A percentile compares a stretch with the other conserved stretches of the same genome.
Conservation (phyloP, 2,797 vertebrate species). For the Tinamus major region DNA sequence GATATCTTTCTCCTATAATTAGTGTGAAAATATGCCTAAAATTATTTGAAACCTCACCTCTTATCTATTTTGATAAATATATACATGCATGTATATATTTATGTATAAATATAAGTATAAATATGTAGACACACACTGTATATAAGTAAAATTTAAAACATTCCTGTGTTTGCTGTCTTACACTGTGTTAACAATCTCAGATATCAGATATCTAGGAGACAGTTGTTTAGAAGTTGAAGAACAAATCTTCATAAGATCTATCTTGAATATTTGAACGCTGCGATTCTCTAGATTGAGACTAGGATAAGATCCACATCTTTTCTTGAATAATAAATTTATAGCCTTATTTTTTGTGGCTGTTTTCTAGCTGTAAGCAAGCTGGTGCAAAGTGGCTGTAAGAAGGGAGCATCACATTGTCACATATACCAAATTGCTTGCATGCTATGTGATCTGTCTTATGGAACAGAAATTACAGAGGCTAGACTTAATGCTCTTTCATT, state of each 20-base stretch:
- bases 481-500: neutral
- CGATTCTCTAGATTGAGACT: neutral
- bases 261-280: neutral
- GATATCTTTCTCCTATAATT: neutral
- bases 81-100: no score
- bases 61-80: neutral
- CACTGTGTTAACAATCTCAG: neutral
- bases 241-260: neutral
- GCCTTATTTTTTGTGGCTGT: neutral
- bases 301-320: neutral
- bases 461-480: neutral
- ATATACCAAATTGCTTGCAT: neutral
- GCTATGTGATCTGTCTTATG: neutral
- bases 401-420: neutral
- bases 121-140: no score
- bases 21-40: neutral
- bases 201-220: neutral
- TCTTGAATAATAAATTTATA: neutral
- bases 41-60: neutral
- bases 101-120: no score
- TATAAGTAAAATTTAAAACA: no score
- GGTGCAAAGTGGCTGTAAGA: neutral
- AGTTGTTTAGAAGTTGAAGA: neutral
- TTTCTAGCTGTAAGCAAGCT: neutral
- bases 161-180: neutral